Conservation (phyloP, 2,888 invertebrate genomes). For the Yponomeuta plumbellus region DNA sequence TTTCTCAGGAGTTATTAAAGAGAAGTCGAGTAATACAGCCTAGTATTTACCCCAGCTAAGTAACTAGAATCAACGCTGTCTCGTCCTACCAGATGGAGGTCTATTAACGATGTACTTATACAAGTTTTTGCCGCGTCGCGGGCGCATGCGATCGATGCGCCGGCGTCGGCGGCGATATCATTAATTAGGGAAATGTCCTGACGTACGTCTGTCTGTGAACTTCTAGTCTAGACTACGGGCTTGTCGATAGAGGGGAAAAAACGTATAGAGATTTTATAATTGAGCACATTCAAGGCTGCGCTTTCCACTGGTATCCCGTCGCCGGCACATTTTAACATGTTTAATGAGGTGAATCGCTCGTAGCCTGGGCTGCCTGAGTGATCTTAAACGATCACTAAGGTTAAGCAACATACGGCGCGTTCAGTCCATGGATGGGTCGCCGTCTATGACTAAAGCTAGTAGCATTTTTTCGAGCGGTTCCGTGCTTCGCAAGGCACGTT, state of each 20-base stretch:
- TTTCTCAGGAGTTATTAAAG: too few relatives aligned
- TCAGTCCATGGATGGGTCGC: too few relatives aligned
- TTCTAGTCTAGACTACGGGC: neutral
- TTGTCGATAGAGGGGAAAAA: neutral
- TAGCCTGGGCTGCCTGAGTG: too few relatives aligned
- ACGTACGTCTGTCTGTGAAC: slow-evolving; percentile 14
- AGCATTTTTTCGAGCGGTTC: too few relatives aligned
- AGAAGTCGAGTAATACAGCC: too few relatives aligned
- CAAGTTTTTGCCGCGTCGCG: slow-evolving; percentile 44
- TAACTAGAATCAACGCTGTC: neutral
- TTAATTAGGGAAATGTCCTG: slow-evolving; percentile 58
- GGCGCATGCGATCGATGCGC: slow-evolving; percentile 42
- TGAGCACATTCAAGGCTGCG: slow-evolving; percentile 1
- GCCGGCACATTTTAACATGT: too few relatives aligned
- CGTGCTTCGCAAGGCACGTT: too few relatives aligned
- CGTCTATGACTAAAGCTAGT: too few relatives aligned
- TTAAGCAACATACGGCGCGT: too few relatives aligned
- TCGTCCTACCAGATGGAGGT: slow-evolving; percentile 31
- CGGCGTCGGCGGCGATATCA: slow-evolving; percentile 49
- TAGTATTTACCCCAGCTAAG: neutral
- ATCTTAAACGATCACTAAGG: too few relatives aligned
- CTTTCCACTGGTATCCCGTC: neutral
- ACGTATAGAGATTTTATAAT: neutral
- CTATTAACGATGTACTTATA: slow-evolving; percentile 38
- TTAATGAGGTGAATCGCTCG: too few relatives aligned